A percentile compares a stretch with the other conserved stretches of the same genome.
These are phyloP conservation scores for Bibio marci DNA, from an alignment of 2,888 invertebrate species.

Conservation along the genomic window DNA sequence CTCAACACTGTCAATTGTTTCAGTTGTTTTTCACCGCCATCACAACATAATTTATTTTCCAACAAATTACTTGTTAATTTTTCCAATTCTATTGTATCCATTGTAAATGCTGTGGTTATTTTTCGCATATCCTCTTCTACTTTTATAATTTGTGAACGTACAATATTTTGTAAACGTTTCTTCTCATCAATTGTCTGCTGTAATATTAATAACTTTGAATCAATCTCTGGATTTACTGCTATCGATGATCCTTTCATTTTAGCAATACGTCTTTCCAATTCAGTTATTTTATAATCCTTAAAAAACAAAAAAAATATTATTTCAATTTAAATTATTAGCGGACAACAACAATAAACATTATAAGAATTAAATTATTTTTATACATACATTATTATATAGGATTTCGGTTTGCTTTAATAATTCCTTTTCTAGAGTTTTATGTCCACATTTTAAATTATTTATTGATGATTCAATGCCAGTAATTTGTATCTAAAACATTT, in stretches of 20 bases:
- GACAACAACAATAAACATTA: too few species aligned
- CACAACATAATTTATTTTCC: conserved; percentile 35
- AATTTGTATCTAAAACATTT: not conserved
- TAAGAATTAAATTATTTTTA: too few species aligned
- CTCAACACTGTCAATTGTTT: conserved; percentile 28
- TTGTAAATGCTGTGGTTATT: conserved; percentile 29
- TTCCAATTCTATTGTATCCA: conserved; percentile 29
- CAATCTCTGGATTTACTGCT: conserved; percentile 21
- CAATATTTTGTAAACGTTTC: conserved; percentile 25
- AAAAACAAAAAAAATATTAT: not conserved
- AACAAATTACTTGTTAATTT: conserved; percentile 33
- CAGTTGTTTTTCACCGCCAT: conserved; percentile 38
- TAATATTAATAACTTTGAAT: conserved; percentile 30
- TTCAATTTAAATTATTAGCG: too few species aligned
- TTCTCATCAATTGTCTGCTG: conserved; percentile 29
- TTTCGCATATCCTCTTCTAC: conserved; percentile 41
- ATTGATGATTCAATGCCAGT: not conserved
- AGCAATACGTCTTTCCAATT: conserved; percentile 27
- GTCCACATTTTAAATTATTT: not conserved
- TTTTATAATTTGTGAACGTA: conserved; percentile 34
- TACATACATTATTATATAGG: conserved; percentile 40
- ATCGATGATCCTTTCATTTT: conserved; percentile 22
- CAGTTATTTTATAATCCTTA: conserved; percentile 28
- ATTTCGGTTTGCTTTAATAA: conserved; percentile 40
- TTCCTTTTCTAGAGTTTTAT: conserved; percentile 23